Evolutionary conservation across 2,113 vertebrate species (phyloP).

Genomic region (Microcebus jonahi): DNA sequence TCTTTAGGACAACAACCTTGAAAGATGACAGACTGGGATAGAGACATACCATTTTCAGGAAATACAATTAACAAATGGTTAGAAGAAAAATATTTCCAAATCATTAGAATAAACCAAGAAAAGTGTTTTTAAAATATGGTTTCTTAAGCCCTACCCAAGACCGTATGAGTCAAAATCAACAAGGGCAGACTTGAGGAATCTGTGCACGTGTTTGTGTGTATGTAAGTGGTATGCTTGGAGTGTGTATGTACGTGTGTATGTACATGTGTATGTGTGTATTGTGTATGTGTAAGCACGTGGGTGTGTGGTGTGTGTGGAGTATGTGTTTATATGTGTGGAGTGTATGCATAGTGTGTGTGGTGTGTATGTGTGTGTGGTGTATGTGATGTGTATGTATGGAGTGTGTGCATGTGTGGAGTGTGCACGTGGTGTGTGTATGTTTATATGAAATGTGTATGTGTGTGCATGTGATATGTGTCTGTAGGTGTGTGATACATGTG

Average conservation of each 20-base stretch:
- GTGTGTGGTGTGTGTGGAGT: too few relatives aligned
- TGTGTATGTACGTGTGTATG: too few relatives aligned
- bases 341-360: neutral
- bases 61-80: neutral
- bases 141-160: neutral
- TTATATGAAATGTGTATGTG: neutral
- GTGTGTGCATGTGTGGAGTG: neutral
- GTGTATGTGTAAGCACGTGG: too few relatives aligned
- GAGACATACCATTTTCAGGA: neutral
- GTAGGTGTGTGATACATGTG: too few relatives aligned
- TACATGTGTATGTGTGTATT: too few relatives aligned
- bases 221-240: neutral
- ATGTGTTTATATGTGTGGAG: neutral
- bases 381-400: neutral
- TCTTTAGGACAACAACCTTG: neutral
- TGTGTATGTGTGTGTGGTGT: neutral
- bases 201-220: neutral
- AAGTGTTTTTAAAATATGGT: neutral
- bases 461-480: too few relatives aligned
- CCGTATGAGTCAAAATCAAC: constrained; percentile 5
- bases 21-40: neutral
- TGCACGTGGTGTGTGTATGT: too few relatives aligned
- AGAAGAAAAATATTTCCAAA: constrained; percentile 29
- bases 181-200: neutral
- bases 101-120: neutral